Percentiles rank a stretch among this genome's conserved stretches.
These are phyloP conservation scores for Gulo gulo DNA, from an alignment of 2,113 vertebrate species.

Conservation along the genomic window DNA sequence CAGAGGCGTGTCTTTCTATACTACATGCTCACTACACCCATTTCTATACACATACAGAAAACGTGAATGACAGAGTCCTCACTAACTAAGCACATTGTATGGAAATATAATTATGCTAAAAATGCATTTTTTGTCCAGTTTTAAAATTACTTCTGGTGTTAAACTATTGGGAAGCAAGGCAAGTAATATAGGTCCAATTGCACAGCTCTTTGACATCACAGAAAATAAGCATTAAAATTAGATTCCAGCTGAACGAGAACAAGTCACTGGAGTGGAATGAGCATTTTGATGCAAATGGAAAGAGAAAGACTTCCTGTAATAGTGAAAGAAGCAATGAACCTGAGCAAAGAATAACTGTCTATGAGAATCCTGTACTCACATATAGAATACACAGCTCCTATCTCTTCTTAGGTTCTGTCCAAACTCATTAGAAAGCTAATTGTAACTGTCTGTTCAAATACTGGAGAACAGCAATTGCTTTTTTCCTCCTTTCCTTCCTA, in stretches of 20 bases:
- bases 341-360: conserved; percentile 3
- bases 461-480: not conserved
- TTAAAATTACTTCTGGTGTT: not conserved
- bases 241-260: not conserved
- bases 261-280: not conserved
- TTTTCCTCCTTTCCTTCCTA: not conserved
- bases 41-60: not conserved
- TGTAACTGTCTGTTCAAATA: conserved; percentile 64
- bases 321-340: conserved; percentile 52
- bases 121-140: not conserved
- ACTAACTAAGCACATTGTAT: not conserved
- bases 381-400: not conserved
- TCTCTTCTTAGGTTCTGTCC: conserved; percentile 32
- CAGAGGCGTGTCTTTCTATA: not conserved
- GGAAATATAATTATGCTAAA: conserved; percentile 26
- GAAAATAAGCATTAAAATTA: conserved; percentile 49
- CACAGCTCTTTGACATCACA: not conserved
- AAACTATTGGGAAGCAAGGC: not conserved
- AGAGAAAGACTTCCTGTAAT: conserved; percentile 2
- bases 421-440: conserved; percentile 60
- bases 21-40: not conserved
- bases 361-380: not conserved
- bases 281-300: conserved; percentile 38
- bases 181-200: not conserved
- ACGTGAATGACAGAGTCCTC: not conserved